Base-by-base conservation (phyloP, 2,797 vertebrate genomes). In the Cryptoprocta ferox region DNA sequence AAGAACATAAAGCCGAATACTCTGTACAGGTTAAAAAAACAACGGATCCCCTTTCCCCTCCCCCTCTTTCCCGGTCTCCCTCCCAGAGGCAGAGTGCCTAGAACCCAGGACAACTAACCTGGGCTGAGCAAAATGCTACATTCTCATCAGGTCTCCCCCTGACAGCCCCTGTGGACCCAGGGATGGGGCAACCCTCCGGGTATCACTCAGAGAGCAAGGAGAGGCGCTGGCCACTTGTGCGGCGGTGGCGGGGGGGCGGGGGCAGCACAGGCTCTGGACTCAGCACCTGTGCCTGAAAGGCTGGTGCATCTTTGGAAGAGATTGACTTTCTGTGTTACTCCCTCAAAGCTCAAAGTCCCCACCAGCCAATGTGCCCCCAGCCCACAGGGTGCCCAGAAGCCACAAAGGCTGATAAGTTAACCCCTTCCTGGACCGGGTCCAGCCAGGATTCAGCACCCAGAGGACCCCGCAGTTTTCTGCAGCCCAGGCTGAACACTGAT, bases 121-220 rank as follows among this genome's bases (percentile, higher is more conserved):
- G 92, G 94, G 75, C 95, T 96, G 95, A 98, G 98, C 87, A 97
- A 98, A 98, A 98, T 98, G 98, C 99, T 99, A 99, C 99, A 99
- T 98, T 98, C 97, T 99, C 98, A 98, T 98, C 98, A 98, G 98
- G 98, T 99, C 98, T 99, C 98, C 97, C 97, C 97, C 96, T 86
- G 8, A 97, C 97, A 97, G 97, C 92, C 97, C 96, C 82, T 53
- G 85, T 10, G 76, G 89, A 66, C 45, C 35, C 79, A 70, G 89
- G 95, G 45, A 45, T 9, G 63, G 88, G 28, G 56, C 16, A 35
- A 56, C n/a, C 14, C 30, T 2, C 28, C 24, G 28, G 76, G 71
- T 16, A 12, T 21, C 14, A 53, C 89, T 42, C 78, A 24, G 26
- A n/a, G 56, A 81, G 78, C 18, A 10, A 65, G 50, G 68, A 89